Conservation (phyloP, 2,113 vertebrate genomes). For the Ursus arctos region DNA sequence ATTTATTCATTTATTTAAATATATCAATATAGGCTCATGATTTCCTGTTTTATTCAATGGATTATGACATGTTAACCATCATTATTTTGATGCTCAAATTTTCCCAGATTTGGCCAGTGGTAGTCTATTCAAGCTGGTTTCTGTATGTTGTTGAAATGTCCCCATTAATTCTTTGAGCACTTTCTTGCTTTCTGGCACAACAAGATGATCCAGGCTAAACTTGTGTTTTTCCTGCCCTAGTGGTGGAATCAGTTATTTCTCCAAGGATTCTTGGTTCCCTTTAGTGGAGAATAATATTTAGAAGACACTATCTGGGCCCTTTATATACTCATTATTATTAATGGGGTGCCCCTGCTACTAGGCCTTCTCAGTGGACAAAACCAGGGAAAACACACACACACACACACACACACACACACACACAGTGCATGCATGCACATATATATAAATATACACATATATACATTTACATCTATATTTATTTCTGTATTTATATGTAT, state of each 20-base stretch:
- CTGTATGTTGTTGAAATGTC: not conserved
- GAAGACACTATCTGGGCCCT: not conserved
- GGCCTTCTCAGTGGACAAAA: not conserved
- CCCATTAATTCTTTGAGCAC: not conserved
- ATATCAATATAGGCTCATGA: not conserved
- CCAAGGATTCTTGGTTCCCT: not conserved
- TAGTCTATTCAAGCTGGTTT: constrained; percentile 4
- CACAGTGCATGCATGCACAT: not conserved
- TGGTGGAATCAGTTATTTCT: not conserved
- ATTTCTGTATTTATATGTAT: not conserved
- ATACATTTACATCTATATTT: not conserved
- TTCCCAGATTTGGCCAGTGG: not conserved
- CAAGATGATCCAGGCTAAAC: not conserved
- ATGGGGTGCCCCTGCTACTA: not conserved
- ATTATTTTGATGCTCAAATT: not conserved
- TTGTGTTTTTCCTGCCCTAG: not conserved
- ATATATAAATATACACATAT: not conserved
- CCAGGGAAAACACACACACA: not conserved
- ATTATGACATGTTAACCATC: not conserved
- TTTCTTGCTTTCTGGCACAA: constrained; percentile 48
- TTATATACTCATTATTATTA: not conserved
- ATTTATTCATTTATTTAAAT: constrained; percentile 20
- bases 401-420: not conserved
- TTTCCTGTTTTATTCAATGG: not conserved
- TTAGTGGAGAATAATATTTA: not conserved